These are phyloP conservation scores for Sylvietta virens DNA, from an alignment of 2,113 vertebrate species.

Conservation along the genomic window DNA sequence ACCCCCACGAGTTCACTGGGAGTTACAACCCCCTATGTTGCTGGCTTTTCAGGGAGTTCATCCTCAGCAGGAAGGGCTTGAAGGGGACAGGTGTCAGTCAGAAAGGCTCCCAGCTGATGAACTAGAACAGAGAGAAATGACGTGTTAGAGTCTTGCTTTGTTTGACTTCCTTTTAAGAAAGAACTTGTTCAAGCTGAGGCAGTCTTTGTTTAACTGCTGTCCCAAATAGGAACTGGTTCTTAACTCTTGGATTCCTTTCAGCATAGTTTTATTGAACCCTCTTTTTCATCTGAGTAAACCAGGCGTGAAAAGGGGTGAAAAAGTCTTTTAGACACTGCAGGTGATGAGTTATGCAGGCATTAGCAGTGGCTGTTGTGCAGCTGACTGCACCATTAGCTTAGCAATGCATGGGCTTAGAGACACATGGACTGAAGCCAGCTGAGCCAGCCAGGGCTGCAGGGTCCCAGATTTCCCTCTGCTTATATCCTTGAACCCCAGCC, in stretches of 20 bases:
- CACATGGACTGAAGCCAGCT: neutral
- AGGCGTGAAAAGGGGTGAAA: neutral
- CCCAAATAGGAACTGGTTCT: neutral
- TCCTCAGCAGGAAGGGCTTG: neutral
- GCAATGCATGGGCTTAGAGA: fast-evolving
- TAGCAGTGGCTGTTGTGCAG: neutral
- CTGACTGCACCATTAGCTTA: neutral
- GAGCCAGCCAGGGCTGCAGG: neutral
- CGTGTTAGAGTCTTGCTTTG: neutral
- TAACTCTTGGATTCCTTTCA: neutral
- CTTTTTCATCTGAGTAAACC: neutral
- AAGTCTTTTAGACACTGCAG: neutral
- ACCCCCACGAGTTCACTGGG: fast-evolving
- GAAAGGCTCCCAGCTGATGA: neutral
- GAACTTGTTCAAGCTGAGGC: neutral
- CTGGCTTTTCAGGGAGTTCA: neutral
- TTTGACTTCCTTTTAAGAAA: neutral
- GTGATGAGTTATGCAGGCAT: neutral
- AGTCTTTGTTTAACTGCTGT: neutral
- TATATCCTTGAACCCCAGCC: neutral
- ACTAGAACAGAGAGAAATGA: neutral
- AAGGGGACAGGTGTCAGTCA: neutral
- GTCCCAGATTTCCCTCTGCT: neutral
- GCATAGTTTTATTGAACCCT: neutral
- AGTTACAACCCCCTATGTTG: neutral